Base-by-base conservation (phyloP, 2,113 vertebrate genomes). In the Brienomyrus longianalis region DNA sequence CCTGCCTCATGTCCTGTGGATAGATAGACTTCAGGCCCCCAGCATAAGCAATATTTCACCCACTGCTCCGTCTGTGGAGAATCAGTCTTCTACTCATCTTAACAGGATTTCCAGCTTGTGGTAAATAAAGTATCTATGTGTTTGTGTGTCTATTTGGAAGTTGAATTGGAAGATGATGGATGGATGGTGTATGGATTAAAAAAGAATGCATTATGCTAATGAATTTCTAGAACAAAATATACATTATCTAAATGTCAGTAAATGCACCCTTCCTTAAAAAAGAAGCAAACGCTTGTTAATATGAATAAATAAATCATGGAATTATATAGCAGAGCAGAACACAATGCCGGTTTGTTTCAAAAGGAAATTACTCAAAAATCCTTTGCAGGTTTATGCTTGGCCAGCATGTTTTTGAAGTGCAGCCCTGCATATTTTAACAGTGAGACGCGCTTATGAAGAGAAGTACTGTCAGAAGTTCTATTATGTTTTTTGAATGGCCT, bases 341-440 rank as follows among this genome's bases (percentile, higher is more conserved):
- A 84, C 45, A 84, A 48, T 84, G 39, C 83, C 10, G 9, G 83
- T 84, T 84, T 84, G 83, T 84, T 84, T 84, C 83, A n/a, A 48
- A 84, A 47, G 39, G 83, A 84, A 84, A 84, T 84, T 84, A 43
- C 74, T 80, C 74, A 80, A 80, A 84, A 84, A 84, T 84, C 23
- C 83, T 84, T 84, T 47, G 83, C 83, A 48, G 83, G 83, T 84
- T 84, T 84, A 48, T 84, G 83, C 45, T 48, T 84, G 83, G 39
- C 83, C 7, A 84, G 83, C 43, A 84, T 84, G 83, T 84, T 84
- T 84, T 84, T 84, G 23, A 84, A 84, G 83, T 48, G 35, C 83
- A 84, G 83, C 39, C 43, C 45, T 48, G 39, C 50, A 54, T n/a
- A 35, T 87, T 87, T 87, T 52, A 54, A 35, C 27, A 56, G 45